These are phyloP conservation scores for Acestrorhynchus altus DNA, from an alignment of 2,797 vertebrate genomes.

Conservation along the genomic window DNA sequence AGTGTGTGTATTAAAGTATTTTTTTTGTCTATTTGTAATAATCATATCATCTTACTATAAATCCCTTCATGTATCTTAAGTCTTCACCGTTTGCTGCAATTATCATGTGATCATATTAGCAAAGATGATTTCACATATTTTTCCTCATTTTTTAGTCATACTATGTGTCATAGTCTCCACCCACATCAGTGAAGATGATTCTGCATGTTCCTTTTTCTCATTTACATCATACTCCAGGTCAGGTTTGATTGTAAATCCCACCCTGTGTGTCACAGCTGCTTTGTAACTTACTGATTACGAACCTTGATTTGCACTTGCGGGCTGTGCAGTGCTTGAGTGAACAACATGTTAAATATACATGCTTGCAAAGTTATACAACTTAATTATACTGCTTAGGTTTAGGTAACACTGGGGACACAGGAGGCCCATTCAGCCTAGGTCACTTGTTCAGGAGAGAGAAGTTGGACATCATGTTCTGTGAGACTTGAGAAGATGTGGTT, in stretches of 20 bases:
- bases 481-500: neutral
- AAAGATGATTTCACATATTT: too few species aligned
- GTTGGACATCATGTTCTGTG: constrained; percentile 20
- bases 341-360: constrained; percentile 45
- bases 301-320: constrained; percentile 25
- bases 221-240: neutral
- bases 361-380: constrained; percentile 46
- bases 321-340: constrained; percentile 37
- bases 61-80: too few species aligned
- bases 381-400: constrained; percentile 41
- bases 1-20: too few species aligned
- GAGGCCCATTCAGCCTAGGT: constrained; percentile 19
- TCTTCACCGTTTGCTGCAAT: neutral
- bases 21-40: too few species aligned
- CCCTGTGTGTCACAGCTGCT: constrained; percentile 22
- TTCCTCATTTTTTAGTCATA: too few species aligned
- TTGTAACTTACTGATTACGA: constrained; percentile 19
- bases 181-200: neutral
- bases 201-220: neutral
- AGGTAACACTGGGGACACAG: constrained; percentile 23
- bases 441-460: neutral
- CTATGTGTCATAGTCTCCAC: neutral
- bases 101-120: too few species aligned
- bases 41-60: too few species aligned
- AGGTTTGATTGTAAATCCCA: neutral